A percentile compares a stretch with the other conserved stretches of the same genome.
Evolutionary conservation across 1,140 invertebrate genomes (phyloP).

Genomic region (Bombyx mandarina): DNA sequence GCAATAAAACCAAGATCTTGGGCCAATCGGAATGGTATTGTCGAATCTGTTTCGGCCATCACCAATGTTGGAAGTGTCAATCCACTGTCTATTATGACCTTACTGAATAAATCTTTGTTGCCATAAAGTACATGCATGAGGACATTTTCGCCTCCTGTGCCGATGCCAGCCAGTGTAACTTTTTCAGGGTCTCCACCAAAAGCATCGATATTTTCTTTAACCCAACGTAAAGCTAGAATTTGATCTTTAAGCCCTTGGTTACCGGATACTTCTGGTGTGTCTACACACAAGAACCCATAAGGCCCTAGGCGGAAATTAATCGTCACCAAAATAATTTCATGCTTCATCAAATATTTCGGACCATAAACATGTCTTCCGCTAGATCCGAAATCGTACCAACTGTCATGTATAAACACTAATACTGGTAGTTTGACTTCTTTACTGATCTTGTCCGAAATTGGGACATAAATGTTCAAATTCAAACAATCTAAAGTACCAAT

Average conservation of each 20-base stretch:
- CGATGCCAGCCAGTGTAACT: conserved; percentile 78
- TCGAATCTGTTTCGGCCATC: conserved; percentile 2
- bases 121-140: conserved; percentile 22
- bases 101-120: conserved; percentile 21
- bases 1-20: conserved; percentile 17
- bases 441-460: conserved; percentile 15
- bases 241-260: conserved; percentile 82
- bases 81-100: conserved; percentile 28
- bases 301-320: conserved; percentile 75
- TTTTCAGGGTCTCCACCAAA: conserved; percentile 79
- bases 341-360: conserved; percentile 66
- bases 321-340: conserved; percentile 72
- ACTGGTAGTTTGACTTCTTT: conserved; percentile 65
- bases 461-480: conserved; percentile 36
- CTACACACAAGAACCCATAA: conserved; percentile 78
- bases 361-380: conserved; percentile 40
- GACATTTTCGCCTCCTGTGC: conserved; percentile 69
- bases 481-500: conserved; percentile 26
- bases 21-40: conserved; percentile 16
- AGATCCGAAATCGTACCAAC: conserved; percentile 72
- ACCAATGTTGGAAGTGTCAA: background rate
- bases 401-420: conserved; percentile 81
- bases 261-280: conserved; percentile 77
- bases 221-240: conserved; percentile 75
- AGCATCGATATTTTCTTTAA: conserved; percentile 74